Conservation (phyloP, 1,140 invertebrate species). For the Heterodera schachtii region DNA sequence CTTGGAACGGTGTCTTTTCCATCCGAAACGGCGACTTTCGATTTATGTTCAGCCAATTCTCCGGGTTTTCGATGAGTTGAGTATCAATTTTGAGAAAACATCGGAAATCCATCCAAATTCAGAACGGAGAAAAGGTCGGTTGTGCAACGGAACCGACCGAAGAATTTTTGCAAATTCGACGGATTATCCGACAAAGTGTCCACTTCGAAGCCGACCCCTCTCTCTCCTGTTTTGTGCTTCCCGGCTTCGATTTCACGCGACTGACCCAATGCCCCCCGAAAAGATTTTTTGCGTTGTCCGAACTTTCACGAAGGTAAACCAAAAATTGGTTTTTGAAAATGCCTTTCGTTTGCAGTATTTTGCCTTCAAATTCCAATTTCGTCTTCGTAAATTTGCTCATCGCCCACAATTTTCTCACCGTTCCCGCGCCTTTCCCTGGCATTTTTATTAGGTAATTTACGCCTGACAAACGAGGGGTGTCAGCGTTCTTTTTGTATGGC, state of each 20-base stretch:
- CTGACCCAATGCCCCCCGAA: conserved; percentile 1
- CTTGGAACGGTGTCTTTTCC: conserved; percentile 27
- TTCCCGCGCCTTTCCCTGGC: conserved; percentile 1
- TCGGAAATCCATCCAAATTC: conserved; percentile 6
- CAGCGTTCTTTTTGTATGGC: background rate
- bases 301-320: conserved; percentile 7
- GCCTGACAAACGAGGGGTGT: background rate
- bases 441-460: conserved; percentile 15
- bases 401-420: background rate
- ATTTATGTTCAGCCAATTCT: conserved; percentile 35
- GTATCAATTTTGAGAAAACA: no score
- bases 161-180: conserved; percentile 32
- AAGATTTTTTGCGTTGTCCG: background rate
- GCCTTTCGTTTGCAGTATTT: background rate
- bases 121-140: conserved; percentile 20
- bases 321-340: background rate
- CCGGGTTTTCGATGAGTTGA: conserved; percentile 34
- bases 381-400: conserved; percentile 23
- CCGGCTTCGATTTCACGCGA: conserved; percentile 32
- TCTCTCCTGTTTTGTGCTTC: conserved; percentile 32
- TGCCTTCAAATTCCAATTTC: conserved; percentile 21
- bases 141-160: conserved; percentile 22
- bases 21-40: conserved; percentile 8
- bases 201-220: conserved; percentile 13
- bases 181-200: conserved; percentile 24